Base-by-base conservation (phyloP, 1,140 invertebrate genomes). In the Plectrocnemia conspersa region DNA sequence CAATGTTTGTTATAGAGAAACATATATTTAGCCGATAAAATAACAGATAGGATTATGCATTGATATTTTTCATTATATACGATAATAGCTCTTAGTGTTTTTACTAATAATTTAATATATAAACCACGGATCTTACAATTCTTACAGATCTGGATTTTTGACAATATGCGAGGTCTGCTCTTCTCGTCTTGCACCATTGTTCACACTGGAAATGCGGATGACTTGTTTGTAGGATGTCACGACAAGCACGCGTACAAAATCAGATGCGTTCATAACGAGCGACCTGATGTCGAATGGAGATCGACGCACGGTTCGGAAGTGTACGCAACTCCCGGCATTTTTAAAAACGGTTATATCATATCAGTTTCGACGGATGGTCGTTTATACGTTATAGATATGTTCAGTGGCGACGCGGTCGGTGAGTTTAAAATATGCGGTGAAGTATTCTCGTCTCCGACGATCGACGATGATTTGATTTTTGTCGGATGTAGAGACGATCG, bases 401-500 rank as follows among this genome's bases (percentile, higher is more conserved):
- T 56, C 2, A 66, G 65, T 61, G 82, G 81, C n/a, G 56, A 63
- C 16, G 45, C 78, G 35, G 22, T 80, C 21, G 61, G 63, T 19
- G 68, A 68, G 29, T 70, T 74, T 53, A 64, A 69, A 10, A 67
- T 87, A 47, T 72, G 77, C 7, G 76, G 75, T 22, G 78, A 85
- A 67, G 74, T 82, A 23, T 89, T 86, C 68, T 88, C 85, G 6
- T 85, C 85, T 10, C 84, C 85, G 11, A 69, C 79, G 38, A 62
- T 81, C 11, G 65, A 71, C 59, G 65, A 77, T 15, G 68, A 80
- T 64, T 69, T 72, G 7, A 63, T 86, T 45, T 72, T 80, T 59
- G 69, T 88, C 63, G 86, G 86, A 29, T 87, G 84, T 67, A 77
- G 86, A 69, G 81, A 88, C 74, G 80, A 89, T 68, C 73, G 79